These are phyloP conservation scores for Latrodectus hesperus DNA, from an alignment of 2,888 invertebrate species.

Conservation along the genomic window DNA sequence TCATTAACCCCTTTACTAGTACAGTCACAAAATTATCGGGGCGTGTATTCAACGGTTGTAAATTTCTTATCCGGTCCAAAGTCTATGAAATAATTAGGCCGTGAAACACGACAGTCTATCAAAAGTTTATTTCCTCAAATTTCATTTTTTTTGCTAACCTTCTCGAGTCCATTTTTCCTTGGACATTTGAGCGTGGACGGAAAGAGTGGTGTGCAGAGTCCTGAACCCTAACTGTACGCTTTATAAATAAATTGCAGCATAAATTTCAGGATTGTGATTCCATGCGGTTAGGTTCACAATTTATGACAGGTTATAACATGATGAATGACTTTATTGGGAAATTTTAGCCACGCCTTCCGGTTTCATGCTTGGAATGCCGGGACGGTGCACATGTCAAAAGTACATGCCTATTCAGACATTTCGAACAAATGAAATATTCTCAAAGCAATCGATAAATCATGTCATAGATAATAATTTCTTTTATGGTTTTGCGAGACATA, in stretches of 20 bases:
- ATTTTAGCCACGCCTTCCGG: slow-evolving; percentile 3
- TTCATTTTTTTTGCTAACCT: not conserved
- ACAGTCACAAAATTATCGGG: not conserved
- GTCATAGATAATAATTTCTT: not conserved
- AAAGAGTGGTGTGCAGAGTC: not conserved
- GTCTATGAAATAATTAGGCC: slow-evolving; percentile 5
- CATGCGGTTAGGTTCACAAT: not conserved
- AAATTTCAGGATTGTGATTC: not conserved
- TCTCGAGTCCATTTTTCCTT: not conserved
- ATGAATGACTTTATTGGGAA: slow-evolving; percentile 5
- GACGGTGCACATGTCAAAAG: not conserved
- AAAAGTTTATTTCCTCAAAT: not conserved
- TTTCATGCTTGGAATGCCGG: slow-evolving; percentile 2
- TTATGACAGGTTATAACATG: not conserved
- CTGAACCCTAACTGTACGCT: not conserved
- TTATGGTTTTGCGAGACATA: too few species aligned
- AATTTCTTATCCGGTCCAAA: not conserved
- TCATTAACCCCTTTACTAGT: not conserved
- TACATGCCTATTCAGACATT: not conserved
- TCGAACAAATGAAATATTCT: not conserved
- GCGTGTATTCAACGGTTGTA: not conserved
- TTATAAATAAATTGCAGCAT: not conserved
- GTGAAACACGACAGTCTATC: slow-evolving; percentile 3
- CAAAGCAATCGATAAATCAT: slow-evolving; percentile 1
- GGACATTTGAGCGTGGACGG: not conserved